These are phyloP conservation scores for Myripristis jacobus DNA, from an alignment of 2,797 vertebrate species.

Conservation along the genomic window DNA sequence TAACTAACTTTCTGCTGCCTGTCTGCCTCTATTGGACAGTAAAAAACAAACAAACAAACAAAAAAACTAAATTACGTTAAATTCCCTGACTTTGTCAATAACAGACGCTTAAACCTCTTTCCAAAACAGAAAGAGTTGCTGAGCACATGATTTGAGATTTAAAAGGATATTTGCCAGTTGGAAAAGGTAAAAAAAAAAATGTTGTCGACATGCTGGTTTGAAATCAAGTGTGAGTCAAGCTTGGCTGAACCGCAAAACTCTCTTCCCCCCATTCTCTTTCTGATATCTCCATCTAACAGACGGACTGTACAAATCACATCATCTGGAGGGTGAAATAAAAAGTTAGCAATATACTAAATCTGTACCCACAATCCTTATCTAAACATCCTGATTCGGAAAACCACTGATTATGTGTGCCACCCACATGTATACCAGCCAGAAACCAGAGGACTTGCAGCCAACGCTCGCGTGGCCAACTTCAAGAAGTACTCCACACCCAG, in stretches of 20 bases:
- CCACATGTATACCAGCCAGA: constrained; percentile 63
- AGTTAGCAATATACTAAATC: constrained; percentile 64
- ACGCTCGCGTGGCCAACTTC: constrained; percentile 5
- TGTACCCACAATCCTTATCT: constrained; percentile 67
- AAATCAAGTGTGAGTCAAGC: constrained; percentile 16
- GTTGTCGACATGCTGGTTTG: constrained; percentile 19
- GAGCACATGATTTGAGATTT: not conserved
- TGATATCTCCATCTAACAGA: constrained; percentile 58
- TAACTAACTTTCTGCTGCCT: not conserved
- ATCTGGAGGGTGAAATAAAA: constrained; percentile 54
- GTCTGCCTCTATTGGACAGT: too few species aligned
- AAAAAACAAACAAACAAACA: not conserved
- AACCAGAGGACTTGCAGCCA: constrained; percentile 42
- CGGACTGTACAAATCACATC: constrained; percentile 50
- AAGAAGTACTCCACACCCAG: constrained; percentile 52
- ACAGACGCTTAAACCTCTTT: not conserved
- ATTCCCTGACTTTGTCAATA: not conserved
- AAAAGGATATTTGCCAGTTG: not conserved
- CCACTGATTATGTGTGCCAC: constrained; percentile 64
- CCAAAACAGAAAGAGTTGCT: not conserved
- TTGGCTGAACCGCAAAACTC: not conserved
- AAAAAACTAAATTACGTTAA: not conserved
- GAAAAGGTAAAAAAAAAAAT: constrained; percentile 4
- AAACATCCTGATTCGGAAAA: constrained; percentile 73
- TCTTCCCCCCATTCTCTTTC: not conserved